Evolutionary conservation across 2,888 invertebrate genomes (phyloP), one percentile per base, ranked within the genome.

Genomic region (Plebejus argus): DNA sequence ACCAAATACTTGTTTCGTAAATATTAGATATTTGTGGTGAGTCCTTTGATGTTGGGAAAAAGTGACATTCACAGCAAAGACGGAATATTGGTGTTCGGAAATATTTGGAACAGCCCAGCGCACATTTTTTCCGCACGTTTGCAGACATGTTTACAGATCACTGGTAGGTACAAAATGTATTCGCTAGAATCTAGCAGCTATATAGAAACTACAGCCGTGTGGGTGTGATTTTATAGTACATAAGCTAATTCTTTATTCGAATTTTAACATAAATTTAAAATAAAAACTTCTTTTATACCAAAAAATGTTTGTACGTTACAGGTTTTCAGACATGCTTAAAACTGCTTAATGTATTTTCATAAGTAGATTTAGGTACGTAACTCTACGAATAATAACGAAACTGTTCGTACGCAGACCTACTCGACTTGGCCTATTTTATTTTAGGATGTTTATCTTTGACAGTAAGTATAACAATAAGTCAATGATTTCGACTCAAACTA

Each of bases 1-100:
- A 23, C 20, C 58, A 3, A 66, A 66, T 18, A 33, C 28, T 66
- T 33, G 66, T 66, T 66, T 18, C 28, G 28, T 33, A 33, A 66
- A 66, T 66, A 66, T 66, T 66, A 28, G 66, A 66, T 66, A 28
- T 66, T 18, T 33, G 66, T 33, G 66, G 66, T 4, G 66, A 66
- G 66, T 33, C 66, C 66, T 66, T 66, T 66, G 15, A 66, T 66
- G 66, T 66, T 66, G 28, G 28, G 28, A 66, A 33, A 66, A 66
- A 33, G 66, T 5, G 66, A 66, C 66, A 33, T 66, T 66, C 33
- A 33, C 66, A 66, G 66, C 28, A 18, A 28, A 15, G 1, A 33
- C 28, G 28, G 23, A 66, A 66, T 66, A 66, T 66, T 33, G 66
- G 66, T 66, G 5, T 28, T 66, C 28, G 66, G 28, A 15, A 66